These are phyloP conservation scores for Steinernema carpocapsae DNA, from an alignment of 2,888 invertebrate species.

Conservation along the genomic window DNA sequence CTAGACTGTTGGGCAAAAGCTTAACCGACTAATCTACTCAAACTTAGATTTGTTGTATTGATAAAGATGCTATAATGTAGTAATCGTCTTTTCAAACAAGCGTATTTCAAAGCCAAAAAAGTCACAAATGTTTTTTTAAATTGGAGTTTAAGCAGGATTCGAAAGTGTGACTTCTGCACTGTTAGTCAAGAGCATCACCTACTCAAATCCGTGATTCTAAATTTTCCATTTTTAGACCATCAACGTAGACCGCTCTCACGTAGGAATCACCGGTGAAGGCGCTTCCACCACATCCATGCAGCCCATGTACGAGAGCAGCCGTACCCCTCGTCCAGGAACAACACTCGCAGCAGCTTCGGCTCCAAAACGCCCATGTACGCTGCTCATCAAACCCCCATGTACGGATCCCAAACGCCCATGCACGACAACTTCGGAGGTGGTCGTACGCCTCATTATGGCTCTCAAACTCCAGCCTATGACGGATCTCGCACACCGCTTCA, in stretches of 20 bases:
- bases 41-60: no score
- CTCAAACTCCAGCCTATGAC: constrained; percentile 77
- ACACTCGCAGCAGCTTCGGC: constrained; percentile 39
- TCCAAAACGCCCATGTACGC: constrained; percentile 83
- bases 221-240: constrained; percentile 70
- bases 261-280: constrained; percentile 59
- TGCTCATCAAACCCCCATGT: constrained; percentile 83
- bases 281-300: constrained; percentile 16
- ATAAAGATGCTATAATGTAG: no score
- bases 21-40: no score
- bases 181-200: background rate
- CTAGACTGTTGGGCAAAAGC: no score
- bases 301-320: constrained; percentile 24
- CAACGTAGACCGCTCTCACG: constrained; percentile 79
- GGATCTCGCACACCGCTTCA: constrained; percentile 77
- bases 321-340: background rate
- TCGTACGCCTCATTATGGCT: constrained; percentile 84
- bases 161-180: no score
- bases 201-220: no score
- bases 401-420: constrained; percentile 85
- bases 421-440: constrained; percentile 74
- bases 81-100: no score
- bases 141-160: no score
- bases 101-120: no score
- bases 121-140: no score